phyloP scores from a whole-genome alignment of 2,888 invertebrate genomes.

The Chelonus formosanus region DNA sequence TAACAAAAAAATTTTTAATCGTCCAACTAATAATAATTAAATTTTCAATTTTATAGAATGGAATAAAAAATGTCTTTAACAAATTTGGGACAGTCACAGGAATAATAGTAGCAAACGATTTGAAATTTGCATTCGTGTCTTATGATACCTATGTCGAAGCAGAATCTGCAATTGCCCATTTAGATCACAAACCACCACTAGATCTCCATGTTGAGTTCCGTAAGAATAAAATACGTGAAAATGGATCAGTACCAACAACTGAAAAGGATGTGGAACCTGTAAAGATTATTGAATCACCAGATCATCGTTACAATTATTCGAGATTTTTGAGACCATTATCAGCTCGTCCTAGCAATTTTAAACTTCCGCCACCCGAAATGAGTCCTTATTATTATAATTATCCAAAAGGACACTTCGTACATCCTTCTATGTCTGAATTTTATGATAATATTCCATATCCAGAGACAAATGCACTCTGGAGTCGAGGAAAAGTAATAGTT shows the following conservation, averaged over 20 bases:
- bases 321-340: neutral
- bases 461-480: slow-evolving; percentile 54
- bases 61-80: slow-evolving; percentile 46
- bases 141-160: slow-evolving; percentile 51
- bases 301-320: neutral
- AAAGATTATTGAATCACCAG: neutral
- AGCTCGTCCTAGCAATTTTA: neutral
- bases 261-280: neutral
- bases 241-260: neutral
- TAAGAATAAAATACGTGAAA: slow-evolving; percentile 37
- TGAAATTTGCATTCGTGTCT: slow-evolving; percentile 50
- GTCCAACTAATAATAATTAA: too few relatives aligned
- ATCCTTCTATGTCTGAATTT: slow-evolving; percentile 42
- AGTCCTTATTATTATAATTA: slow-evolving; percentile 10
- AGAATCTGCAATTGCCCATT: slow-evolving; percentile 50
- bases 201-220: slow-evolving; percentile 48
- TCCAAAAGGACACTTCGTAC: neutral
- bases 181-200: slow-evolving; percentile 50
- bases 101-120: slow-evolving; percentile 37
- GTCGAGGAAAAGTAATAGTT: slow-evolving; percentile 51
- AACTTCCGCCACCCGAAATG: slow-evolving; percentile 20
- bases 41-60: slow-evolving; percentile 42
- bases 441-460: slow-evolving; percentile 47
- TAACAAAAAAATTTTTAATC: too few relatives aligned
- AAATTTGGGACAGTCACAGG: slow-evolving; percentile 45